phyloP scores from a whole-genome alignment of 2,113 vertebrate genomes.

The Rhynchopsitta pachyrhyncha region DNA sequence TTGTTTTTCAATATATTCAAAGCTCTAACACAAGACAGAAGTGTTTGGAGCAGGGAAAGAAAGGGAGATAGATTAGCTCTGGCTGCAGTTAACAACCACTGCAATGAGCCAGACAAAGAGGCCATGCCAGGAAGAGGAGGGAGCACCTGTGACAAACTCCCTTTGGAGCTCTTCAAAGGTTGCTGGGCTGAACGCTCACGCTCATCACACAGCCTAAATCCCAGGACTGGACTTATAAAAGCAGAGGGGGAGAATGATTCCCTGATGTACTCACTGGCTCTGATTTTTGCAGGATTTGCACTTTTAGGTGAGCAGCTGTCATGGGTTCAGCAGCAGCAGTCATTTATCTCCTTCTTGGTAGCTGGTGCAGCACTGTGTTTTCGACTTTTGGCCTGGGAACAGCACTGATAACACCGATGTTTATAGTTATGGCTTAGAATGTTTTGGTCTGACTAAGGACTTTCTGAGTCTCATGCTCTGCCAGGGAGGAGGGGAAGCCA shows the following conservation, averaged over 20 bases:
- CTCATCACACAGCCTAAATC: background rate
- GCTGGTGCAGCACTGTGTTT: no score
- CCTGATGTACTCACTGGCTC: background rate
- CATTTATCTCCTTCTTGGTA: no score
- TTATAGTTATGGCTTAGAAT: no score
- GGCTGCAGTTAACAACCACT: background rate
- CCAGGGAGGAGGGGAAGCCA: no score
- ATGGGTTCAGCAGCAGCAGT: no score
- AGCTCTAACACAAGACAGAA: background rate
- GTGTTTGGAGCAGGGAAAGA: slow-evolving; percentile 16
- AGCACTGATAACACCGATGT: no score
- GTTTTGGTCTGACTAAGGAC: no score
- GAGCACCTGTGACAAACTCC: background rate
- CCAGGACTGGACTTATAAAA: background rate
- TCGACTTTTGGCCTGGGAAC: no score
- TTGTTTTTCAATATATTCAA: background rate
- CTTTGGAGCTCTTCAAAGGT: background rate
- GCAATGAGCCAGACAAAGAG: background rate
- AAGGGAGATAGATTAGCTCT: slow-evolving; percentile 13
- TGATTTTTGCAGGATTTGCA: background rate
- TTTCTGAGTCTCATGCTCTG: no score
- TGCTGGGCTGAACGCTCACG: background rate
- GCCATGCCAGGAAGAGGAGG: background rate
- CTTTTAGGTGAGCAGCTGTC: background rate
- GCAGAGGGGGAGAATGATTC: background rate